Conservation (phyloP, 2,888 invertebrate species). For the Dysmachus trigonus region DNA sequence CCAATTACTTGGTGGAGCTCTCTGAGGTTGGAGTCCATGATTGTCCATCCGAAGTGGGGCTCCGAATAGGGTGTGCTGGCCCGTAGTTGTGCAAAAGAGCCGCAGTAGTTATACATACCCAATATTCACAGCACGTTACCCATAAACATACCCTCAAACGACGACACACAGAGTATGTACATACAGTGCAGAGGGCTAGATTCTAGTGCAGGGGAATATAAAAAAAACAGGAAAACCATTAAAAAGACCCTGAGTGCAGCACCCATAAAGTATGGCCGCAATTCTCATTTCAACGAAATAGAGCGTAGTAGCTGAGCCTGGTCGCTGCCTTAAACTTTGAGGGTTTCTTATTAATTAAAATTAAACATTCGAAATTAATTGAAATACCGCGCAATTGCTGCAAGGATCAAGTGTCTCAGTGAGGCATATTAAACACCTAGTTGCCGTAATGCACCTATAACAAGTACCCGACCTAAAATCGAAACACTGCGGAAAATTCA, state of each 20-base stretch:
- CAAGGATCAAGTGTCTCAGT: not conserved
- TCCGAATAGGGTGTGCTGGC: not conserved
- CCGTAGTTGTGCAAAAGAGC: not conserved
- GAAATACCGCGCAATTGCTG: not conserved
- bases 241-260: not conserved
- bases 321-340: not conserved
- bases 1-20: not conserved
- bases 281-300: not conserved
- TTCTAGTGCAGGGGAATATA: not conserved
- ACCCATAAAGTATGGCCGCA: not conserved
- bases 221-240: not conserved
- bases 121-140: not conserved
- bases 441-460: not conserved
- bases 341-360: not conserved
- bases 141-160: not conserved
- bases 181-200: not conserved
- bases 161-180: not conserved
- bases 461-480: not conserved
- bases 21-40: not conserved
- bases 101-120: not conserved
- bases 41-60: not conserved
- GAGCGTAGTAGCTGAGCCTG: not conserved
- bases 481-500: not conserved
- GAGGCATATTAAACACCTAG: not conserved
- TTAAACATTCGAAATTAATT: not conserved